Conservation (phyloP, 2,797 vertebrate genomes). For the Dromococcyx pavoninus region DNA sequence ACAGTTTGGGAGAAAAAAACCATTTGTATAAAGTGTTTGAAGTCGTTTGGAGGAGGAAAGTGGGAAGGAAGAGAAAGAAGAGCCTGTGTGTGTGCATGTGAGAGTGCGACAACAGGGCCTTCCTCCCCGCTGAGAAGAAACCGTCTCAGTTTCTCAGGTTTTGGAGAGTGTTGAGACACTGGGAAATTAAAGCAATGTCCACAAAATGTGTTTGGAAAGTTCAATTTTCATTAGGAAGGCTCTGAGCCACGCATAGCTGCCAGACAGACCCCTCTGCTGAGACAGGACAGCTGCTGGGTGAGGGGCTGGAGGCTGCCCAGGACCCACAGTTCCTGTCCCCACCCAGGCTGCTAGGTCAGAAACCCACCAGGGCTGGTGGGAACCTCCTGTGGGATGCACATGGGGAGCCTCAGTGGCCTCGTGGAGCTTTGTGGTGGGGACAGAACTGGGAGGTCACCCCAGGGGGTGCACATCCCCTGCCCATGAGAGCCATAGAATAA, state of each 20-base stretch:
- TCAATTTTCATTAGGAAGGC: background rate
- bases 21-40: conserved; percentile 4
- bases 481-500: background rate
- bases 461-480: background rate
- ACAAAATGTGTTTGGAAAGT: background rate
- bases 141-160: conserved; percentile 5
- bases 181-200: background rate
- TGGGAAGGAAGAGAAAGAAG: conserved; percentile 25
- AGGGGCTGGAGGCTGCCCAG: background rate
- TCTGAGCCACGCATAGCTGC: background rate
- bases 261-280: background rate
- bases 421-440: background rate
- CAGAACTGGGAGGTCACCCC: background rate
- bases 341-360: background rate
- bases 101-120: conserved; percentile 2
- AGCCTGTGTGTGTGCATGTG: background rate
- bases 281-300: background rate
- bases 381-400: background rate
- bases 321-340: background rate
- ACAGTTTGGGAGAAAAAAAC: conserved; percentile 40
- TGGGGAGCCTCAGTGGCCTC: background rate
- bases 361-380: background rate
- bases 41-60: conserved; percentile 35
- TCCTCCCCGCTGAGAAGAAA: background rate
- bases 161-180: background rate